These are phyloP conservation scores for Brachylomia viminalis DNA, from an alignment of 2,888 invertebrate species.

Conservation along the genomic window DNA sequence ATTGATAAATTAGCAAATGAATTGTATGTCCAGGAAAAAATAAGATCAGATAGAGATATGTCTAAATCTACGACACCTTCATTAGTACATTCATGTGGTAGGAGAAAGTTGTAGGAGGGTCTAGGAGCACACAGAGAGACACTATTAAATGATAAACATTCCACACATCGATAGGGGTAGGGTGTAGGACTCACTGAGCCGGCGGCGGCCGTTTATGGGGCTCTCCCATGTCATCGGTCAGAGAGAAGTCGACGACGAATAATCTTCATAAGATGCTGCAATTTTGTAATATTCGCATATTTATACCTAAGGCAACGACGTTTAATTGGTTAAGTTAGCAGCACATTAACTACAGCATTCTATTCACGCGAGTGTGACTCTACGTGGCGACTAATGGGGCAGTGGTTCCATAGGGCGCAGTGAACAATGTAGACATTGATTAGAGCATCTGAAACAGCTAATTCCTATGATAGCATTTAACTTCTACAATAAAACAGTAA, in stretches of 20 bases:
- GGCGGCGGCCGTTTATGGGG: conserved; percentile 85
- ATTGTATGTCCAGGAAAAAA: conserved; percentile 40
- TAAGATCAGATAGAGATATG: conserved; percentile 58
- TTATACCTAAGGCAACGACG: conserved; percentile 89
- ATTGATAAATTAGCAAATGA: conserved; percentile 46
- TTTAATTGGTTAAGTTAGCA: conserved; percentile 84
- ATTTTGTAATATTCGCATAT: conserved; percentile 90
- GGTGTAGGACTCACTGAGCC: conserved; percentile 88
- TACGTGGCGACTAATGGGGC: conserved; percentile 39
- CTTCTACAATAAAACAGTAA: not conserved
- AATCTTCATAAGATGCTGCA: conserved; percentile 94
- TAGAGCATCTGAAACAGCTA: conserved; percentile 22
- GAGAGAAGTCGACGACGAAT: conserved; percentile 93
- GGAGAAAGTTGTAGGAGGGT: conserved; percentile 72
- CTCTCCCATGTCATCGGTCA: conserved; percentile 90
- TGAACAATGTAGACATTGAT: conserved; percentile 41
- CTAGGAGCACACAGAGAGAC: conserved; percentile 72
- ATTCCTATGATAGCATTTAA: not conserved
- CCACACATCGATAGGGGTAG: conserved; percentile 88
- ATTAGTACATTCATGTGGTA: conserved; percentile 76
- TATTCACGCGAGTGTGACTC: conserved; percentile 36
- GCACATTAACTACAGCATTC: conserved; percentile 64
- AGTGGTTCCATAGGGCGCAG: conserved; percentile 13
- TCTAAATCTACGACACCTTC: conserved; percentile 79
- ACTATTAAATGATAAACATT: conserved; percentile 83